These are phyloP conservation scores for Rhadina sibilatrix DNA, from an alignment of 2,113 vertebrate species.

Conservation along the genomic window DNA sequence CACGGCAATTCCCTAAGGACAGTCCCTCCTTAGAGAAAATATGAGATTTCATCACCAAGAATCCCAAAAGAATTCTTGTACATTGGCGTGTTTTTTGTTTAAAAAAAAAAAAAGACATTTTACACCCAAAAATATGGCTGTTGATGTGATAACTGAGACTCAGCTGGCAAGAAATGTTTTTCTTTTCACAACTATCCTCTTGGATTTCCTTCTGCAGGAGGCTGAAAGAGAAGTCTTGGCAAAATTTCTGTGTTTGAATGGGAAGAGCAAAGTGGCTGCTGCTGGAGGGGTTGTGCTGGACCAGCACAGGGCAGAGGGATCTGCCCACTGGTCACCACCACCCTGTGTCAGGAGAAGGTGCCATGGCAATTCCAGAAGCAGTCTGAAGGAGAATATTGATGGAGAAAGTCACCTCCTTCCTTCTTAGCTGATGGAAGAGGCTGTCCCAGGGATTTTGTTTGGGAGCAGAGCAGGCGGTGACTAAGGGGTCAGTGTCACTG, in stretches of 20 bases:
- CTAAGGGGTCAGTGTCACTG: background rate
- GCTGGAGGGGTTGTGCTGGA: too few relatives aligned
- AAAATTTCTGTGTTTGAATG: background rate
- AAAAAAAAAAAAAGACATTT: background rate
- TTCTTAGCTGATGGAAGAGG: rapidly evolving
- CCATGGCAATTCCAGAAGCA: background rate
- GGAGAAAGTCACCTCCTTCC: background rate
- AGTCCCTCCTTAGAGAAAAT: constrained; percentile 35
- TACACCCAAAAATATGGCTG: constrained; percentile 50
- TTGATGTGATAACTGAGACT: constrained; percentile 49
- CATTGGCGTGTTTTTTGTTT: background rate
- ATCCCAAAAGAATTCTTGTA: constrained; percentile 32
- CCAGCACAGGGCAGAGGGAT: background rate
- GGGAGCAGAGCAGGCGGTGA: background rate
- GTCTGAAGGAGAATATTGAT: background rate
- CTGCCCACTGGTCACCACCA: background rate
- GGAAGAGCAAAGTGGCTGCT: background rate
- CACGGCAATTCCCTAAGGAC: constrained; percentile 23
- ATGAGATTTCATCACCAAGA: constrained; percentile 25
- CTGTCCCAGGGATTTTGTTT: background rate
- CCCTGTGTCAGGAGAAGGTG: background rate
- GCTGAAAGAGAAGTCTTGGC: background rate
- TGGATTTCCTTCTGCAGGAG: background rate
- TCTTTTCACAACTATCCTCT: constrained; percentile 32
- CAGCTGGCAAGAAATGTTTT: constrained; percentile 42